Percentiles rank a stretch among this genome's conserved stretches.
Evolutionary conservation across 2,113 vertebrate species (phyloP).

Genomic region (Microtus pennsylvanicus): DNA sequence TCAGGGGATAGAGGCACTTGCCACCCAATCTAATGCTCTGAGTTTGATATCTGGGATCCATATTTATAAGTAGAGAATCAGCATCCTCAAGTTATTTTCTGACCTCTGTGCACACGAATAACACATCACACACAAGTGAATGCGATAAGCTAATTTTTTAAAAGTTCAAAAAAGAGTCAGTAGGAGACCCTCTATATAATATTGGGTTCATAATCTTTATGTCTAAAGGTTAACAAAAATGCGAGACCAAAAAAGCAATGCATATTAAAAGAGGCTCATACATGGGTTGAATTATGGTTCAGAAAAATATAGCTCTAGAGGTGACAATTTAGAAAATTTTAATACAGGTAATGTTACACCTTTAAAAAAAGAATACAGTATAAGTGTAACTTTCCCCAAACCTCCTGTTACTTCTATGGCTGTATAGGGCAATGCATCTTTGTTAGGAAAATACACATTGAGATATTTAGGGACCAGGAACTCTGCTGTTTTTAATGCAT

Average conservation of each 20-base stretch:
- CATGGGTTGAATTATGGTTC: background rate
- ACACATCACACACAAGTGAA: background rate
- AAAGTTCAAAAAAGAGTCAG: background rate
- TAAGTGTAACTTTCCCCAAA: background rate
- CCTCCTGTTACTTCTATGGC: background rate
- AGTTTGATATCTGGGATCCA: background rate
- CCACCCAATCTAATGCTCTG: background rate
- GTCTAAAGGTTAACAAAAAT: background rate
- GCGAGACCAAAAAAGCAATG: background rate
- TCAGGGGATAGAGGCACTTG: background rate
- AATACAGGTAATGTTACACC: background rate
- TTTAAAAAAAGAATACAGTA: background rate
- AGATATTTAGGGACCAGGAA: background rate
- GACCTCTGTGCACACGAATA: no score
- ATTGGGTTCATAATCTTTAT: background rate
- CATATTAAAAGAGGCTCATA: background rate
- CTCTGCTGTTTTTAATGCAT: background rate
- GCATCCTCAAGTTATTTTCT: background rate
- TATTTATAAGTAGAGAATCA: background rate
- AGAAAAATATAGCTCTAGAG: background rate
- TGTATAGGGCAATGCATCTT: background rate
- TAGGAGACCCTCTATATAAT: background rate
- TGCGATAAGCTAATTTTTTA: background rate
- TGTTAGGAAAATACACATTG: background rate
- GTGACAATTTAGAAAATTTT: background rate